Conservation (phyloP, 2,888 invertebrate species). For the Synergus laeviventris region DNA sequence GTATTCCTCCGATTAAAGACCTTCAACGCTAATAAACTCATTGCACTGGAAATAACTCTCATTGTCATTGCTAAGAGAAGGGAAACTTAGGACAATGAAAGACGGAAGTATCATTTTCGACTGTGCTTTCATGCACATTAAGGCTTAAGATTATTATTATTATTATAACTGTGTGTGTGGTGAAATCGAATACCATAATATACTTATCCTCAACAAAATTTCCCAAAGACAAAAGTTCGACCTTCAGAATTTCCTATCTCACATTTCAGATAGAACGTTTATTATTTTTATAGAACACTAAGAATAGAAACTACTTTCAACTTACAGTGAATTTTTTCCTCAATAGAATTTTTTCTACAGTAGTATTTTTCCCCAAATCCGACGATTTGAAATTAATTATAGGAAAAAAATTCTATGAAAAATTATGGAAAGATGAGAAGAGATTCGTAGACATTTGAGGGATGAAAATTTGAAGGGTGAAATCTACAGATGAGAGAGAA, state of each 20-base stretch:
- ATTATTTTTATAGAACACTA: too few species aligned
- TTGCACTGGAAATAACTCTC: slow-evolving; percentile 32
- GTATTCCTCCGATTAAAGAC: slow-evolving; percentile 2
- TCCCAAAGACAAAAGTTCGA: too few species aligned
- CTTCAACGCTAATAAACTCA: slow-evolving; percentile 10
- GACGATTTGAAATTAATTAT: neutral
- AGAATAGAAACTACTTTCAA: too few species aligned
- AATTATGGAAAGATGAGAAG: neutral
- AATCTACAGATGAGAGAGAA: neutral
- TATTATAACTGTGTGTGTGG: too few species aligned
- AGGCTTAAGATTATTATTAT: neutral
- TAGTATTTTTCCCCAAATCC: neutral
- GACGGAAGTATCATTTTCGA: neutral
- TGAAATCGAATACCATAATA: too few species aligned
- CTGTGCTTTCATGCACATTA: slow-evolving; percentile 11
- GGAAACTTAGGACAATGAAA: slow-evolving; percentile 17
- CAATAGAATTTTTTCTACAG: neutral
- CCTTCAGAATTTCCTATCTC: neutral
- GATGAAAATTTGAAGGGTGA: neutral
- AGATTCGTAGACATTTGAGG: neutral
- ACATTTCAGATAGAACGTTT: neutral
- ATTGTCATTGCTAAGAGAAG: slow-evolving; percentile 29
- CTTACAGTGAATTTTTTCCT: too few species aligned
- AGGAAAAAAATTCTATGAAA: neutral
- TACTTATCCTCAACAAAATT: too few species aligned